Conservation (phyloP, 2,888 invertebrate genomes). For the Diarsia mendica region DNA sequence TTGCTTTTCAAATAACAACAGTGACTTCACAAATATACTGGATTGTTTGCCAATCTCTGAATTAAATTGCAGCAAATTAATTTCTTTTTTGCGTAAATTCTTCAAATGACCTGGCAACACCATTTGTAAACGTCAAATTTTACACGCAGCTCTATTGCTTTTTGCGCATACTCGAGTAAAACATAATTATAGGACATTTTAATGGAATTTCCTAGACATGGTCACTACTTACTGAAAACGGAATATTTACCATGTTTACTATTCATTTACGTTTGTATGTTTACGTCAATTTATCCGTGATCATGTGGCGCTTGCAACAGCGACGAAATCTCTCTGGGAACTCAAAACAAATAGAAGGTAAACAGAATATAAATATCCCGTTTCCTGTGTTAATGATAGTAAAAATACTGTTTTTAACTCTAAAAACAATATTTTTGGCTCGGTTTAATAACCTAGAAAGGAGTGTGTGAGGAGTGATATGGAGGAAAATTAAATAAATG, state of each 20-base stretch:
- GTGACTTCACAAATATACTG: neutral
- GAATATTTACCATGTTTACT: neutral
- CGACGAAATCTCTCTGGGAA: too few relatives aligned
- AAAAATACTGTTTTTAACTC: neutral
- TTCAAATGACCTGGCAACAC: slow-evolving; percentile 31
- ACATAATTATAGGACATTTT: slow-evolving; percentile 15
- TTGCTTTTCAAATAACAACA: slow-evolving; percentile 10
- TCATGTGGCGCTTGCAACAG: neutral
- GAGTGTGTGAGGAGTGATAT: too few relatives aligned
- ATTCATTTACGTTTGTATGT: neutral
- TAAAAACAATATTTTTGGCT: neutral
- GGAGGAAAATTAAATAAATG: too few relatives aligned
- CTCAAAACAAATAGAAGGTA: neutral
- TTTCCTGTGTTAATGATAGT: neutral
- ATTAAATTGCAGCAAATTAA: neutral
- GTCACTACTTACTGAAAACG: neutral
- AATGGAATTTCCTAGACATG: neutral
- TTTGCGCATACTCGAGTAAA: slow-evolving; percentile 10
- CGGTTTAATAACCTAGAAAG: too few relatives aligned
- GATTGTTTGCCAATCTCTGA: slow-evolving; percentile 1
- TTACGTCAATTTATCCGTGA: neutral
- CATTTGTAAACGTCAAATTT: slow-evolving; percentile 45
- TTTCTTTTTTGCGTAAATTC: slow-evolving; percentile 33
- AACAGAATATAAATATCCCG: neutral
- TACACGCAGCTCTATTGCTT: slow-evolving; percentile 34